Evolutionary conservation across 2,888 invertebrate species (phyloP).

Genomic region (Cryptus armator): DNA sequence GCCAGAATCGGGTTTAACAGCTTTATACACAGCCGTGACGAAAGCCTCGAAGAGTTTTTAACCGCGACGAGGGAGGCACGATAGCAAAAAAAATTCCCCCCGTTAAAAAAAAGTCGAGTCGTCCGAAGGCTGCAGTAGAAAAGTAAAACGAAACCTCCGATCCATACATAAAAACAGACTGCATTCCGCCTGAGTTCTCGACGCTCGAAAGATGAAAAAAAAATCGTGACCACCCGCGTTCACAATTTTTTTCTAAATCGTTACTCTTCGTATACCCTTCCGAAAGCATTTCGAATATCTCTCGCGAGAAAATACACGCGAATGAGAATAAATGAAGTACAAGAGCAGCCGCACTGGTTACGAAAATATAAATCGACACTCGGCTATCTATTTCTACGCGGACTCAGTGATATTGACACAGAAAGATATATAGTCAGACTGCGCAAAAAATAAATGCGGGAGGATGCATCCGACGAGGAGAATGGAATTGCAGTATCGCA

Average conservation of each 20-base stretch:
- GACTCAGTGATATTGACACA: slow-evolving; percentile 56
- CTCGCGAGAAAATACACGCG: background rate
- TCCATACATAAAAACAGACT: slow-evolving; percentile 38
- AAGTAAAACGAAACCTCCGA: slow-evolving; percentile 43
- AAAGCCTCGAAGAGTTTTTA: slow-evolving; percentile 12
- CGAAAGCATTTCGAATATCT: slow-evolving; percentile 37
- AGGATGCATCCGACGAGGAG: slow-evolving; percentile 49
- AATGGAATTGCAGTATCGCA: slow-evolving; percentile 40
- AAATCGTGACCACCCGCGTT: slow-evolving; percentile 56
- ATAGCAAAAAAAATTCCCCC: slow-evolving; percentile 15
- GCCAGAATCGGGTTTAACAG: background rate
- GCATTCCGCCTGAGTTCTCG: slow-evolving; percentile 9
- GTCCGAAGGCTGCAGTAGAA: slow-evolving; percentile 37
- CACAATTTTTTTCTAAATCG: slow-evolving; percentile 37
- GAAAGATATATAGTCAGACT: slow-evolving; percentile 43
- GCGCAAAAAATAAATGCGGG: slow-evolving; percentile 15
- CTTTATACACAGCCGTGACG: background rate
- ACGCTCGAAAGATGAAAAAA: slow-evolving; percentile 3
- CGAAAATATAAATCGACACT: slow-evolving; percentile 8
- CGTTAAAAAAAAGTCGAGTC: slow-evolving; percentile 21
- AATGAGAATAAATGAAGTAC: background rate
- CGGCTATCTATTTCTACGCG: background rate
- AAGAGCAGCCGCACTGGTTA: background rate
- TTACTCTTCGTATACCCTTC: slow-evolving; percentile 4
- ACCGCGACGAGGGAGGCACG: slow-evolving; percentile 38